Evolutionary conservation across 2,797 vertebrate species (phyloP).

Genomic region (Oceanodroma leucorhoa): DNA sequence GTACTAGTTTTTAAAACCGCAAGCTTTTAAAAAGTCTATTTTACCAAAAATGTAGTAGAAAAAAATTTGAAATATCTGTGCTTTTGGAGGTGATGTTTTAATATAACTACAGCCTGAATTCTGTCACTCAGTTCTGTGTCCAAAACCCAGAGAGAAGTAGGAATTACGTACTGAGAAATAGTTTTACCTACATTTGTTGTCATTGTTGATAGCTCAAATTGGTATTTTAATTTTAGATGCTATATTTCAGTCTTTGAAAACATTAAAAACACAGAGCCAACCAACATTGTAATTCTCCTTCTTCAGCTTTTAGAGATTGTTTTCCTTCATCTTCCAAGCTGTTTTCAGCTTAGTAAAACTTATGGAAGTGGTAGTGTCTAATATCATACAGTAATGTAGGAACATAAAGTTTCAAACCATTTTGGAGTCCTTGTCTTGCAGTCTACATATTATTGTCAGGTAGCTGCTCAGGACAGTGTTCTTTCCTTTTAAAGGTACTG

Average conservation of each 20-base stretch:
- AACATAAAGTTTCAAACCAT: not conserved
- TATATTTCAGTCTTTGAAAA: not conserved
- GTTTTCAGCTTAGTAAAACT: not conserved
- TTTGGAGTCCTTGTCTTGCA: not conserved
- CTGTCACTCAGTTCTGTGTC: not conserved
- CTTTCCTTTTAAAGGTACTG: not conserved
- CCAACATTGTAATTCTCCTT: not conserved
- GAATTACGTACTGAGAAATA: not conserved
- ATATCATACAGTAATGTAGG: not conserved
- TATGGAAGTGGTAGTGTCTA: rapidly evolving
- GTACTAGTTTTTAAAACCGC: not conserved
- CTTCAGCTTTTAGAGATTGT: not conserved
- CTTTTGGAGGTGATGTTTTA: not conserved
- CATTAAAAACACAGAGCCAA: not conserved
- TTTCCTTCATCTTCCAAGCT: not conserved
- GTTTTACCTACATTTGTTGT: not conserved
- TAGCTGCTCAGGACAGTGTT: not conserved
- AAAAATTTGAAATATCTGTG: not conserved
- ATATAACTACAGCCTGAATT: not conserved
- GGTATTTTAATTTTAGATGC: not conserved
- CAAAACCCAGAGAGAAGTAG: not conserved
- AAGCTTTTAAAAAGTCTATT: not conserved
- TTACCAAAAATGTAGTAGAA: not conserved
- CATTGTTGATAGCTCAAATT: not conserved
- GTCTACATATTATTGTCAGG: not conserved